These are phyloP conservation scores for Coenonympha glycerion DNA, from an alignment of 2,888 invertebrate genomes.

Conservation along the genomic window DNA sequence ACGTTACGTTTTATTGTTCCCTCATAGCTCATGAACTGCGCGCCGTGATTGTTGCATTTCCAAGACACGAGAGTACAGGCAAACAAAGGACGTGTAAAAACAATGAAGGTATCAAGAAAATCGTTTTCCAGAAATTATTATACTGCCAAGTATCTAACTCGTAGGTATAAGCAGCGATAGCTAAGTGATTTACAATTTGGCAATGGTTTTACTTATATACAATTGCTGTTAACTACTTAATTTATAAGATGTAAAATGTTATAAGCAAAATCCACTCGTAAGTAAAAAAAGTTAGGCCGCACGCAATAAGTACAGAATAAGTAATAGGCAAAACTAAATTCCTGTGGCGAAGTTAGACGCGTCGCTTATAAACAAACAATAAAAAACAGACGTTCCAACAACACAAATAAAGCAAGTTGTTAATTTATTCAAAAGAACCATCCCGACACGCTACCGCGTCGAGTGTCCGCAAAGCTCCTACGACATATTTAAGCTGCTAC, in stretches of 20 bases:
- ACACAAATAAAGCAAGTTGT: slow-evolving; percentile 14
- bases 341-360: background rate
- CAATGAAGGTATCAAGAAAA: background rate
- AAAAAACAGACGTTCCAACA: slow-evolving; percentile 13
- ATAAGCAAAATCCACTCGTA: too few relatives aligned
- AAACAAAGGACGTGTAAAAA: background rate
- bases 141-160: too few relatives aligned
- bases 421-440: slow-evolving; percentile 25
- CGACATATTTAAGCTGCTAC: slow-evolving; percentile 18
- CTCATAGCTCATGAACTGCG: slow-evolving; percentile 20
- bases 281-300: background rate
- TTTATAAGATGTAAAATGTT: too few relatives aligned
- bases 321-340: background rate
- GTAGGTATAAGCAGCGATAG: too few relatives aligned
- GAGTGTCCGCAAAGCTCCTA: slow-evolving; percentile 11
- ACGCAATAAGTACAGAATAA: background rate
- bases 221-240: too few relatives aligned
- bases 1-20: slow-evolving; percentile 13
- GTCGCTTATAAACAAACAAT: slow-evolving; percentile 14
- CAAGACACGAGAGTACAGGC: slow-evolving; percentile 3
- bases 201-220: too few relatives aligned
- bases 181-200: too few relatives aligned
- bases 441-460: slow-evolving; percentile 12
- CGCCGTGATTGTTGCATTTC: slow-evolving; percentile 18
- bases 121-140: background rate